Conservation (phyloP, 2,797 vertebrate species). For the Myiotriccus ornatus region DNA sequence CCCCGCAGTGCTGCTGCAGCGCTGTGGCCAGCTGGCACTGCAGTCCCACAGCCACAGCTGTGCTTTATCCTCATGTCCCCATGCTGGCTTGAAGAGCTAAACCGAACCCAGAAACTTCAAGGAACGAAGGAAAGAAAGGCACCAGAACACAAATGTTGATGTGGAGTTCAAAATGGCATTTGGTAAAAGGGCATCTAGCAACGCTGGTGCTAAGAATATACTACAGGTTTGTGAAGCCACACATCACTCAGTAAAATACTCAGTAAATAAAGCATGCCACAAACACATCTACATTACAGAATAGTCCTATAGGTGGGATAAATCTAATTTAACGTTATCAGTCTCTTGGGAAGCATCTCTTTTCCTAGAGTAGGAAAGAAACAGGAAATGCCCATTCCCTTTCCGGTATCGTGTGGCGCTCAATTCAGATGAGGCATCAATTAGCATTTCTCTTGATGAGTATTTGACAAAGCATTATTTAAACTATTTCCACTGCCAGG, state of each 20-base stretch:
- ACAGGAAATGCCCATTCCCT: conserved; percentile 11
- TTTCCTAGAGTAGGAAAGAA: neutral
- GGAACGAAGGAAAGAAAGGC: neutral
- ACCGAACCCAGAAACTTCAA: neutral
- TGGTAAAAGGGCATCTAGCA: neutral
- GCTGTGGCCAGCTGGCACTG: neutral
- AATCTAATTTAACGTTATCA: neutral
- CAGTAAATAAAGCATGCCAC: neutral
- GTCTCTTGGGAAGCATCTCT: neutral
- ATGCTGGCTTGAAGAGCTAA: neutral
- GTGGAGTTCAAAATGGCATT: neutral
- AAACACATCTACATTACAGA: neutral
- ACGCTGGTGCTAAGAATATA: too few relatives aligned
- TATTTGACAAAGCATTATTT: conserved; percentile 74
- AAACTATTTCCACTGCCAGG: conserved; percentile 70
- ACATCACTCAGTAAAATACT: neutral
- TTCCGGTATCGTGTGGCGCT: neutral
- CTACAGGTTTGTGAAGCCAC: neutral
- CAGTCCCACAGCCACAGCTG: neutral
- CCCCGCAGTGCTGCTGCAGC: neutral
- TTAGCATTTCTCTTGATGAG: conserved; percentile 65
- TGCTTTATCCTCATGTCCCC: neutral
- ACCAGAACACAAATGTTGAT: neutral
- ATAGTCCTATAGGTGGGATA: neutral
- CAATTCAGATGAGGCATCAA: conserved; percentile 56